Evolutionary conservation across 1,140 invertebrate species (phyloP), one percentile per base, ranked within the genome.

Genomic region (Diorhabda sublineata): DNA sequence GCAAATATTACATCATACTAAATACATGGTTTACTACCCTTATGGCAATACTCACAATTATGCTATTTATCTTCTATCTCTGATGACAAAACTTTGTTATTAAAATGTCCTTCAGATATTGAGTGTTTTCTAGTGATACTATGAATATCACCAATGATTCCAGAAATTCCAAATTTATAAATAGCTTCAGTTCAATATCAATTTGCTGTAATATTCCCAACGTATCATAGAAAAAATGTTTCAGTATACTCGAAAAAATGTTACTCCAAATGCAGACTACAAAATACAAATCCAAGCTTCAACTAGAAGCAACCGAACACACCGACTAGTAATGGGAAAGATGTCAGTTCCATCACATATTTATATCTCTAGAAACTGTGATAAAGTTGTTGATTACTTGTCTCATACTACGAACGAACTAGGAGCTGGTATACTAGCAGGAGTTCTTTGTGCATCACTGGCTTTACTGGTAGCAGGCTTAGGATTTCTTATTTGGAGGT

Each of bases 401-500:
- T 79, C 81, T 63, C 82, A 84, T 73, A 86, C 85, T 59, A 85
- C 83, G 71, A 85, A 84, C 74, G 87, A 90, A 76, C 85, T 92
- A 70, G 90, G 88, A 78, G 85, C 89, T 66, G 88, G 89, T 64
- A 86, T 93, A 73, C 83, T 92, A 73, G 90, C 90, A 70, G 89
- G 89, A 61, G 86, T 91, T 75, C 84, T 91, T 69, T 92, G 90
- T 83, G 89, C 88, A 72, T 86, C 87, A 69, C 87, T 91, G 73
- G 88, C 90, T 65, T 84, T 93, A 63, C 82, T 91, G 75, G 82
- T 93, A 64, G 86, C 89, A 66, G 85, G 92, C 61, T 84, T 88
- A 75, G 88, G 88, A 62, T 87, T 92, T 79, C 82, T 92, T 67
- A 80, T 93, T 43, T 93, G 91, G 91, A 90, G 90, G 91, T 92